phyloP scores from a whole-genome alignment of 2,113 vertebrate species.

The Onychostoma macrolepis region DNA sequence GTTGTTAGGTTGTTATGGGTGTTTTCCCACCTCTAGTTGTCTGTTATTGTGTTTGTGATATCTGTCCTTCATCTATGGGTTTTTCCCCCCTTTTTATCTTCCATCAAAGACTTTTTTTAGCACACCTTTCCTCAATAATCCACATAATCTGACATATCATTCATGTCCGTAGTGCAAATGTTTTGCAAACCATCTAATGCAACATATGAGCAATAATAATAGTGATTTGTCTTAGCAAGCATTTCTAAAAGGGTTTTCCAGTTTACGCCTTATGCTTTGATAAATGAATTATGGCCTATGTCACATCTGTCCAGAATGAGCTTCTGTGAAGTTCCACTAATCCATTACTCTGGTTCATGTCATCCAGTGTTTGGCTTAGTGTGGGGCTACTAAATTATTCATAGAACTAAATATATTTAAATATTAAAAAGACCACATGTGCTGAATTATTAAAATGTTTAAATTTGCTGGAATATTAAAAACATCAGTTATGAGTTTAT shows the following conservation, averaged over 20 bases:
- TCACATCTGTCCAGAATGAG: neutral
- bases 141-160: neutral
- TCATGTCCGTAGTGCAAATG: neutral
- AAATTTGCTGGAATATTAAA: constrained; percentile 22
- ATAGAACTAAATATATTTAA: constrained; percentile 12
- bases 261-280: neutral
- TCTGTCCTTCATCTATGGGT: neutral
- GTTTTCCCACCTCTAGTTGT: neutral
- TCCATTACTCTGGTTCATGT: neutral
- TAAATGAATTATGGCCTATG: neutral
- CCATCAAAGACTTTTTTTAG: neutral
- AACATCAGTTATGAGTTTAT: constrained; percentile 7
- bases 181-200: neutral
- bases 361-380: constrained; percentile 10
- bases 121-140: neutral
- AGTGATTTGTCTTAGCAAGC: neutral
- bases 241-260: neutral
- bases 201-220: neutral
- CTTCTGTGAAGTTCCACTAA: neutral
- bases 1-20: neutral
- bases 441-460: constrained; percentile 28
- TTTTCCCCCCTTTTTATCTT: neutral
- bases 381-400: constrained; percentile 17
- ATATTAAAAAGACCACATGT: constrained; percentile 23
- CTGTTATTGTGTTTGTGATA: neutral